phyloP scores from a whole-genome alignment of 2,797 vertebrate genomes.

The Hippocampus kuda region DNA sequence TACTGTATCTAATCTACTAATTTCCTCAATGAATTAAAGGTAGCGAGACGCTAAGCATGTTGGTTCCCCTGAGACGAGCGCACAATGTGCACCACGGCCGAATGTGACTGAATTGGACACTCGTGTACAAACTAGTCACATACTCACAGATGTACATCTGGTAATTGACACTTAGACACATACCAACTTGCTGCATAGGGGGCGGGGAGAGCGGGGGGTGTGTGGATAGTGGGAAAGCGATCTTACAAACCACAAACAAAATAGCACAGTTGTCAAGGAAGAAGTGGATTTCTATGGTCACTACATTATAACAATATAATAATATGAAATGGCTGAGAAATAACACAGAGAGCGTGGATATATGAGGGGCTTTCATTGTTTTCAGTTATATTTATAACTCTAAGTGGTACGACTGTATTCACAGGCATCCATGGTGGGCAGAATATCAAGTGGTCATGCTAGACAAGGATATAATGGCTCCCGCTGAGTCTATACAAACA shows the following conservation, averaged over 20 bases:
- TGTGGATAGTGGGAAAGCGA: too few relatives aligned
- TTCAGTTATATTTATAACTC: background rate
- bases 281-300: conserved; percentile 8
- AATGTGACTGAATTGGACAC: too few relatives aligned
- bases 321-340: background rate
- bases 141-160: too few relatives aligned
- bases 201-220: too few relatives aligned
- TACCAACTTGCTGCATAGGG: too few relatives aligned
- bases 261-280: conserved; percentile 16
- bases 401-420: background rate
- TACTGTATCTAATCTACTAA: background rate
- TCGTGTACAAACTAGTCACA: too few relatives aligned
- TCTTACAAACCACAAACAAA: conserved; percentile 8
- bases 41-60: background rate
- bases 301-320: background rate
- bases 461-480: conserved; percentile 23
- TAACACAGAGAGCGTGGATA: background rate
- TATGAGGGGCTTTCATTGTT: background rate
- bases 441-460: background rate
- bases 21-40: background rate
- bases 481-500: conserved; percentile 39
- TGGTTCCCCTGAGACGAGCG: background rate
- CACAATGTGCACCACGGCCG: background rate
- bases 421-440: background rate
- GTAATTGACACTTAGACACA: too few relatives aligned